phyloP scores from a whole-genome alignment of 2,888 invertebrate genomes.

The Microctonus hyperodae region DNA sequence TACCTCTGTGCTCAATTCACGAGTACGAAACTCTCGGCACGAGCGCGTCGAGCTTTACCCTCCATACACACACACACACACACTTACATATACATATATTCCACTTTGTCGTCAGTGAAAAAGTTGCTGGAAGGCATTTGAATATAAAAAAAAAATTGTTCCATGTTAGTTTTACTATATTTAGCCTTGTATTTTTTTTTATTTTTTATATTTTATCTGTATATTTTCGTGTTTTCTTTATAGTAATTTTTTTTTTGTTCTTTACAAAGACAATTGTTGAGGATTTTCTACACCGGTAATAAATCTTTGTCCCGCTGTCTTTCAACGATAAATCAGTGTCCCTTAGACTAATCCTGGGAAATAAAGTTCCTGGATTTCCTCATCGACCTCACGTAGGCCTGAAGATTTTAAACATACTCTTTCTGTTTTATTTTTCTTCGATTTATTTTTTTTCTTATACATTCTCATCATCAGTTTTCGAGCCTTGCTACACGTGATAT shows the following conservation, averaged over 20 bases:
- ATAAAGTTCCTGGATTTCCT: slow-evolving; percentile 17
- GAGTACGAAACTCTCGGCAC: slow-evolving; percentile 44
- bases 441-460: neutral
- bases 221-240: slow-evolving; percentile 10
- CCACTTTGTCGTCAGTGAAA: slow-evolving; percentile 37
- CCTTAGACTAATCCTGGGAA: neutral
- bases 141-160: slow-evolving; percentile 22
- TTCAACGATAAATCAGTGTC: slow-evolving; percentile 19
- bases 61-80: neutral
- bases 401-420: neutral
- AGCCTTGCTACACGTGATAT: too few relatives aligned
- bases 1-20: slow-evolving; percentile 40
- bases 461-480: neutral
- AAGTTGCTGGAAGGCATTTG: slow-evolving; percentile 32
- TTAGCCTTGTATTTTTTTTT: neutral
- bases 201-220: neutral
- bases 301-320: slow-evolving; percentile 11
- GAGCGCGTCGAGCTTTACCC: slow-evolving; percentile 28
- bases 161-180: slow-evolving; percentile 5
- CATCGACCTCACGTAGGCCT: neutral
- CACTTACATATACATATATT: slow-evolving; percentile 20
- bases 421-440: neutral
- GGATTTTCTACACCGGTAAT: slow-evolving; percentile 19
- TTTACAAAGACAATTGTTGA: slow-evolving; percentile 9
- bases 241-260: neutral